phyloP scores from a whole-genome alignment of 2,888 invertebrate genomes.

The Stenodera caucasica region DNA sequence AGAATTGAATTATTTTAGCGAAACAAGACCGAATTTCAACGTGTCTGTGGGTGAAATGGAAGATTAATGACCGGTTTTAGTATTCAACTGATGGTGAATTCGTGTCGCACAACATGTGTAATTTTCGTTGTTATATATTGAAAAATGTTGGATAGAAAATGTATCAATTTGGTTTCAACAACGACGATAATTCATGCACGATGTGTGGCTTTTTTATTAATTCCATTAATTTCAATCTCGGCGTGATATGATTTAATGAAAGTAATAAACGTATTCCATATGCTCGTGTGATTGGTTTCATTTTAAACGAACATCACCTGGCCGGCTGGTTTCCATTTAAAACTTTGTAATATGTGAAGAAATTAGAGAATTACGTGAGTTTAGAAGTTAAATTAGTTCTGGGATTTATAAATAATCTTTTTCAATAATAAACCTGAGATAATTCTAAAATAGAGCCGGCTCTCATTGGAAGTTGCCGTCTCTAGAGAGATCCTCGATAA shows the following conservation, averaged over 20 bases:
- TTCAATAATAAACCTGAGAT: no score
- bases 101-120: background rate
- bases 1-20: no score
- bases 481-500: no score
- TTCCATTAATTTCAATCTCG: background rate
- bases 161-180: no score
- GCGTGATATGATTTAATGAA: background rate
- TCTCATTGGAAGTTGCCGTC: background rate
- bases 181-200: background rate
- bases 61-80: background rate
- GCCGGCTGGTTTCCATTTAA: background rate
- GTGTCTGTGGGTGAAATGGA: background rate
- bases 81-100: background rate
- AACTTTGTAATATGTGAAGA: background rate
- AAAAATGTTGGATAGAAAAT: no score
- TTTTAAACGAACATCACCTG: background rate
- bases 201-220: background rate
- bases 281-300: background rate
- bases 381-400: background rate
- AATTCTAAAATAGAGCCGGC: no score
- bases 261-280: background rate
- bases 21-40: background rate
- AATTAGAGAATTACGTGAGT: background rate
- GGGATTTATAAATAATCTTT: background rate
- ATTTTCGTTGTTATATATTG: no score